These are phyloP conservation scores for Caenorhabditis zanzibari DNA, from an alignment of 2,888 invertebrate genomes.

Conservation along the genomic window DNA sequence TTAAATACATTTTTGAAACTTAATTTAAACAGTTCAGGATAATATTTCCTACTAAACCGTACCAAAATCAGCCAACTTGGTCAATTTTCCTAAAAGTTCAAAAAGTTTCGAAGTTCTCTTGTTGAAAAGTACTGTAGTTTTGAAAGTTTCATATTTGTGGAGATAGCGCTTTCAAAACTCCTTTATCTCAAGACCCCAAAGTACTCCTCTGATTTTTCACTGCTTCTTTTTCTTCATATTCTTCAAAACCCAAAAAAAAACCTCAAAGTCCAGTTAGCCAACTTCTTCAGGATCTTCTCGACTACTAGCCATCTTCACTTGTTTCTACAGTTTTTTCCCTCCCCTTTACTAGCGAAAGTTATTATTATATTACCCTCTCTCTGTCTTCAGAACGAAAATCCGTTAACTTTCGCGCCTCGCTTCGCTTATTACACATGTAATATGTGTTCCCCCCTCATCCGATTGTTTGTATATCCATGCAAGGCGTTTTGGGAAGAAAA, in stretches of 20 bases:
- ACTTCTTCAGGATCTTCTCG: conserved; percentile 8
- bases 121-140: no score
- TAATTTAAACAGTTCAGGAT: no score
- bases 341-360: conserved; percentile 28
- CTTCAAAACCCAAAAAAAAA: background rate
- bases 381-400: conserved; percentile 29
- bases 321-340: conserved; percentile 17
- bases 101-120: no score
- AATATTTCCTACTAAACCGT: no score
- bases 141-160: no score
- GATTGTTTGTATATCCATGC: background rate
- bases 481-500: background rate
- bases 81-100: no score
- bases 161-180: no score
- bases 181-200: no score
- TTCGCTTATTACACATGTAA: conserved; percentile 36
- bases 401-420: conserved; percentile 60
- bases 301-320: conserved; percentile 10
- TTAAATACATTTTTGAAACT: no score
- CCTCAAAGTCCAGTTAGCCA: background rate
- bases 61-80: no score
- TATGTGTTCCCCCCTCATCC: background rate
- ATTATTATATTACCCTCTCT: conserved; percentile 31
- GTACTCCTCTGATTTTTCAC: no score
- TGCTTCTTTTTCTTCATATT: no score